These are phyloP conservation scores for Haliclona indistincta DNA, from an alignment of 37 sponge, comb jelly and placozoan species.

Conservation along the genomic window DNA sequence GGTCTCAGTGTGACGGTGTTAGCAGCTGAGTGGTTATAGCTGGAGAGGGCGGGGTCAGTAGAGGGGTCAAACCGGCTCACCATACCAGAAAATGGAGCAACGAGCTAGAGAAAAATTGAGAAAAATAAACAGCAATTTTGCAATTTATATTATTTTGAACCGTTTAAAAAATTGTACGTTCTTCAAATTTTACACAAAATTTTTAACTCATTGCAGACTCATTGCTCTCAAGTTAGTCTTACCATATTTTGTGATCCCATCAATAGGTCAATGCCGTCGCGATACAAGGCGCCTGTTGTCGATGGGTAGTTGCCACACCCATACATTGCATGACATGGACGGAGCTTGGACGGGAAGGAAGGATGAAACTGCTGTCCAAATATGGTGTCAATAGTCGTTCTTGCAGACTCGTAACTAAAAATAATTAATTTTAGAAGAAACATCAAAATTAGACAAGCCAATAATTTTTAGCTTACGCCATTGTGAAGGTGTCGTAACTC, in stretches of 20 bases:
- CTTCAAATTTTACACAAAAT: too few relatives aligned
- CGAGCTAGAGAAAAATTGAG: slow-evolving; percentile 33
- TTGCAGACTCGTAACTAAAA: slow-evolving; percentile 62
- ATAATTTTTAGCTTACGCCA: slow-evolving; percentile 30
- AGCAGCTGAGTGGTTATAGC: slow-evolving; percentile 3
- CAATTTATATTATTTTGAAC: neutral
- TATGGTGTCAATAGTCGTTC: slow-evolving; percentile 53
- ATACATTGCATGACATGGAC: slow-evolving; percentile 43
- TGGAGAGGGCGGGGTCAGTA: neutral
- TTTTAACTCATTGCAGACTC: too few relatives aligned
- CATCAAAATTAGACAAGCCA: neutral
- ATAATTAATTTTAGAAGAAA: neutral
- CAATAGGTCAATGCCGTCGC: slow-evolving; percentile 57
- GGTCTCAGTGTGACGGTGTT: slow-evolving; percentile 42
- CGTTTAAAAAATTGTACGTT: too few relatives aligned
- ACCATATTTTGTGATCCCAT: too few relatives aligned
- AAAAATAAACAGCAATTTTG: neutral
- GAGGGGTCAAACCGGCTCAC: slow-evolving; percentile 15
- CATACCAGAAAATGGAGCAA: slow-evolving; percentile 63
- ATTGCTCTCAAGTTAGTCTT: too few relatives aligned
- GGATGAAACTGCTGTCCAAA: slow-evolving; percentile 72
- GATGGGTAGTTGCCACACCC: slow-evolving; percentile 83
- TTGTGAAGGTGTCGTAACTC: slow-evolving; percentile 25
- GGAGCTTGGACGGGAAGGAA: slow-evolving; percentile 53
- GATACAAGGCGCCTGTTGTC: slow-evolving; percentile 38